Base-by-base conservation (phyloP, 2,888 invertebrate genomes). In the Erebia aethiops region DNA sequence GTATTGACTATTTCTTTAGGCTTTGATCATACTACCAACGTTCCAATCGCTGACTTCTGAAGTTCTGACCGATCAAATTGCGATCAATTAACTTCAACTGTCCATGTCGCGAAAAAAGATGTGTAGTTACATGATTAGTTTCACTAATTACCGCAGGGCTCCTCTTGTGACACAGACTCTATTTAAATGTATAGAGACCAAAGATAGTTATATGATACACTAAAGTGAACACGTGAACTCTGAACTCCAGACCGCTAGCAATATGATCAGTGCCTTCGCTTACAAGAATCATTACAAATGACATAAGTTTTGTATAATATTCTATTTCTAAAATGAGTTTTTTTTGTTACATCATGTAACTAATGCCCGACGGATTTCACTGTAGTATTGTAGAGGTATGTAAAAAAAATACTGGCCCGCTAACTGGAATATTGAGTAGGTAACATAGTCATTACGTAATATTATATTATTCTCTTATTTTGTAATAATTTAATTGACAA, bases 371-470 rank as follows among this genome's bases (percentile, higher is more conserved):
- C 74, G 74, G 72, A 74, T 72, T 72, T 49, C 3, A 26, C 49
- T 67, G 51, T 67, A 51, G 18, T 67, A 46, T 16, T 65, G 67
- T 61, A 35, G n/a, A n/a, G 35, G 63, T 65, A 8, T 61, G 7
- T 14, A 80, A 81, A 80, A 81, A 80, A 79, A 83, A 84, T 83
- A 83, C 84, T 83, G 78, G 84, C 80, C 82, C 81, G 82, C 79
- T 57, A 54, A 71, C 69, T 71, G 74, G 72, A 72, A 72, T 64
- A 71, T 69, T 71, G 65, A 72, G 68, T 70, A 7, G 35, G 35
- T 35, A 70, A 52, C 11, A 52, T 71, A 67, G 16, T 60, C 26
- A 62, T 62, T 63, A 67, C 35, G 64, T 64, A 67, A 67, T 72
- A 52, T 51, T 16, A 69, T 56, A 74, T 74, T 46, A 70, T 68